phyloP scores from a whole-genome alignment of 2,113 vertebrate genomes.

The Scomber colias region DNA sequence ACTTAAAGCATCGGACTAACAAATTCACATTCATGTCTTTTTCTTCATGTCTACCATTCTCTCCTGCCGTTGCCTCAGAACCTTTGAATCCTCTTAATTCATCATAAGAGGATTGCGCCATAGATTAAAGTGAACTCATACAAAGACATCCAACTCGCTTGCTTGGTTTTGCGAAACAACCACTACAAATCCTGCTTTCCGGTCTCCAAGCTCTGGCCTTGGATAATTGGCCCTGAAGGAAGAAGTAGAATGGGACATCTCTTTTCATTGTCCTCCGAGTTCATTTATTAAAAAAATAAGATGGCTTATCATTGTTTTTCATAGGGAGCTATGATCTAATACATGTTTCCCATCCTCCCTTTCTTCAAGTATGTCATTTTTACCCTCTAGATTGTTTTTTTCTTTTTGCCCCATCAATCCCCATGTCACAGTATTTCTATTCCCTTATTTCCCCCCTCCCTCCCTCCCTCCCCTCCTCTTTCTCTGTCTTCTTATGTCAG shows the following conservation, averaged over 20 bases:
- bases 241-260: conserved; percentile 22
- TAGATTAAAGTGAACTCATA: conserved; percentile 60
- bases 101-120: conserved; percentile 56
- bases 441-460: conserved; percentile 1
- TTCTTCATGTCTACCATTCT: conserved; percentile 17
- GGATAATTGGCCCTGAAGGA: conserved; percentile 63
- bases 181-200: conserved; percentile 52
- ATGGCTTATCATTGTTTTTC: conserved; percentile 19
- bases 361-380: conserved; percentile 18
- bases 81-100: conserved; percentile 65
- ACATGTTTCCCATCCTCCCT: conserved; percentile 12
- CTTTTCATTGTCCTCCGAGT: conserved; percentile 29
- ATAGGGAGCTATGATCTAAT: conserved; percentile 25
- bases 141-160: conserved; percentile 28
- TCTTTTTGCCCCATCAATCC: neutral
- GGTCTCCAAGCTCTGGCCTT: conserved; percentile 25
- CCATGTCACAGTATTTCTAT: conserved; percentile 14
- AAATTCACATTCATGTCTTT: conserved; percentile 29
- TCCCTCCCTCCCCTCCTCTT: neutral
- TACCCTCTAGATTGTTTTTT: neutral
- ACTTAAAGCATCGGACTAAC: conserved; percentile 16
- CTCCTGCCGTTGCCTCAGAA: conserved; percentile 36
- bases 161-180: conserved; percentile 46
- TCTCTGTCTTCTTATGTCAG: conserved; percentile 37
- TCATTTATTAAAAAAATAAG: conserved; percentile 49